Evolutionary conservation across 2,113 vertebrate species (phyloP), one percentile per base, ranked within the genome.

Genomic region (Daphoenositta chrysoptera): DNA sequence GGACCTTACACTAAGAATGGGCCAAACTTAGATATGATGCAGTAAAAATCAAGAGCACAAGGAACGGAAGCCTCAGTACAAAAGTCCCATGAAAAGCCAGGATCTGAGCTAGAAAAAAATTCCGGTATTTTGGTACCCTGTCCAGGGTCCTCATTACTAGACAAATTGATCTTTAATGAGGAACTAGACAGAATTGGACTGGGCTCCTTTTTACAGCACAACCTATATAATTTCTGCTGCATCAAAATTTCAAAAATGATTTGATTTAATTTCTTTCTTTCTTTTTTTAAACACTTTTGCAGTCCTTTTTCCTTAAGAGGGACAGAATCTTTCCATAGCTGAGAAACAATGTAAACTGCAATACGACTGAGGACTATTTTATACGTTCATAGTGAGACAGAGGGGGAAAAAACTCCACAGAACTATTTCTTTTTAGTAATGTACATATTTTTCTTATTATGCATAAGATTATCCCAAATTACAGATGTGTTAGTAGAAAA

Each of bases 121-220:
- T 51, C 66, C 6, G 9, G 47, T 56, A 54, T 61, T 91, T 94
- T 70, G 42, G 64, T 87, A 66, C 33, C 27, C 24, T 76, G 45
- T 69, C 22, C 28, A 87, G 61, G 20, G 28, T 56, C 44, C 47
- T 93, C 35, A 70, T 87, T 68, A 85, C 39, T 11, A 61, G 57
- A 85, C 28, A 91, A 93, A 80, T 69, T 73, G 45, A 65, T 90
- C 27, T 73, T 87, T 91, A 83, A 91, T 70, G 53, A 96, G 70
- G 85, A 95, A 45, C n/a, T 39, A 47, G 82, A 58, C 40, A 93
- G 78, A 90, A 77, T 24, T 70, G 78, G 73, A 85, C 54, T 24
- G 39, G 40, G 39, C 24, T 93, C 33, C 40, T 87, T 94, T 83
- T 82, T 64, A 84, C 51, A 87, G 69, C 27, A 70, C 11, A 89